Base-by-base conservation (phyloP, 2,797 vertebrate genomes). In the Pseudopleuronectes americanus region DNA sequence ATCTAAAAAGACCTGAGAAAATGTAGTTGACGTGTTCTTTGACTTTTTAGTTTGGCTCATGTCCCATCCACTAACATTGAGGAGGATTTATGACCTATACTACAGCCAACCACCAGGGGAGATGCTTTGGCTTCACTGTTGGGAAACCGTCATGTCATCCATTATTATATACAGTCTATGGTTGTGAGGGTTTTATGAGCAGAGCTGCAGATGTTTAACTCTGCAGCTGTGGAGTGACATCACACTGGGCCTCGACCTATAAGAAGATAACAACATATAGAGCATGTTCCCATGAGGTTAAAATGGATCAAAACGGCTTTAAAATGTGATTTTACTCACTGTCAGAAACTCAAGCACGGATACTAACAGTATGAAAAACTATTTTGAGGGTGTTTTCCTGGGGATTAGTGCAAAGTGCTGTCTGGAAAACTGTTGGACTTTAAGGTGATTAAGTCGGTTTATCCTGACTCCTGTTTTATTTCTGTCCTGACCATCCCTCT, bases 131-230 rank as follows among this genome's bases (percentile, higher is more conserved):
- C 28, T 31, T 31, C 28, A 31, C 28, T 31, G 0, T 31, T 2
- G 7, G 7, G 28, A 31, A 31, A 36, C 33, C 33, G 8, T 38
- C 36, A 38, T 38, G 12, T 38, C 3, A 12, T 12, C 36, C 36
- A 13, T 38, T 12, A 4, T 38, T 38, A 38, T 38, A 38, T 38
- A 38, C 36, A 12, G 12, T 38, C 12, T 38, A 38, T 13, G 36
- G 36, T 38, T 13, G 36, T 38, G 10, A 38, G 12, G 12, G 12
- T 38, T 38, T 13, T 45, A 4, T 54, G n/a, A 79, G 68, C 59
- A 64, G 62, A 81, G 55, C 69, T 69, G 77, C 82, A 90, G 85
- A 78, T 81, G 77, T 81, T 92, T 58, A 76, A 79, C 71, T 73
- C 53, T 71, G 70, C 80, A 77, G 84, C 68, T 78, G 66, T 78